Evolutionary conservation across 1,140 invertebrate species (phyloP).

Genomic region (Carcinoscorpius rotundicauda): DNA sequence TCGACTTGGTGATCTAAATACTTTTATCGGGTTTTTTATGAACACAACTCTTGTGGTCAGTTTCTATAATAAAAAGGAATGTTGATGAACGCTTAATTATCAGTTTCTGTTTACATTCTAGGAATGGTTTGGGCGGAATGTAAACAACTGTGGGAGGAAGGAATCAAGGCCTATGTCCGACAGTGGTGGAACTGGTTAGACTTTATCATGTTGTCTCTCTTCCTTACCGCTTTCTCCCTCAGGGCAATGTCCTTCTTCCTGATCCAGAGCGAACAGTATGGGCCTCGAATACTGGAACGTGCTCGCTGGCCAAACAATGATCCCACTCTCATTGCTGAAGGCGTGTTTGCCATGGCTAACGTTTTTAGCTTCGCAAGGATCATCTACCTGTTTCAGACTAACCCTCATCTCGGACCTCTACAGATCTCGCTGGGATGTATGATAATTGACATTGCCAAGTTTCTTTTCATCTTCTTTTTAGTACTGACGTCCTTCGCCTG

Average conservation of each 20-base stretch:
- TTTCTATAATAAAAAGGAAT: too few relatives aligned
- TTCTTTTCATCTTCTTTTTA: constrained; percentile 41
- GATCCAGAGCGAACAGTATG: constrained; percentile 19
- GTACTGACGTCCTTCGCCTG: constrained; percentile 40
- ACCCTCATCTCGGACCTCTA: constrained; percentile 37
- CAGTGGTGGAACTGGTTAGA: constrained; percentile 49
- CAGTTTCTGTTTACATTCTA: constrained; percentile 14
- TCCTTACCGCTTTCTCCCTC: constrained; percentile 42
- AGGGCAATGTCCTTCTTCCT: constrained; percentile 40
- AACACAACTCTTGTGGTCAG: too few relatives aligned
- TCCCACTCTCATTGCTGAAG: constrained; percentile 31
- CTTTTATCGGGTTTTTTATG: too few relatives aligned
- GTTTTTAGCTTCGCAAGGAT: constrained; percentile 30
- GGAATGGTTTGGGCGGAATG: constrained; percentile 46
- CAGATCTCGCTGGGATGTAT: constrained; percentile 43
- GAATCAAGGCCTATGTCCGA: constrained; percentile 40
- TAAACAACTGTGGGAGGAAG: constrained; percentile 45
- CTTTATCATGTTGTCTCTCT: constrained; percentile 43
- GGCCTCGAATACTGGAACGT: constrained; percentile 16
- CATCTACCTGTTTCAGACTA: constrained; percentile 37
- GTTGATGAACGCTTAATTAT: too few relatives aligned
- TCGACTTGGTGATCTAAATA: too few relatives aligned
- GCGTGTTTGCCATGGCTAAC: constrained; percentile 30
- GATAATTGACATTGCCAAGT: constrained; percentile 42
- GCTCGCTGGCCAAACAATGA: constrained; percentile 29